Evolutionary conservation across 2,797 vertebrate species (phyloP).

Genomic region (Hippopotamyrus pictus): DNA sequence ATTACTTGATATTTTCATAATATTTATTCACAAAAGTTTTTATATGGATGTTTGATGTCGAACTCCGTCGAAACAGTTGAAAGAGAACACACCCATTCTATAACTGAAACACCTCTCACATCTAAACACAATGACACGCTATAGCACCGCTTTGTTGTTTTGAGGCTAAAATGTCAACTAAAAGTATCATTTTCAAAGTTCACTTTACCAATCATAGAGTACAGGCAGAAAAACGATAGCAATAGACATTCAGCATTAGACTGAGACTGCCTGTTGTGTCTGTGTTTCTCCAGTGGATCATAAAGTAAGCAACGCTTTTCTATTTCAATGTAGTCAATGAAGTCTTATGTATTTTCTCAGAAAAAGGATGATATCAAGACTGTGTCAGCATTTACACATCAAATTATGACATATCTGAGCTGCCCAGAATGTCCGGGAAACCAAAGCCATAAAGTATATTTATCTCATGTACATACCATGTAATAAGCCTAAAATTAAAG

Average conservation of each 20-base stretch:
- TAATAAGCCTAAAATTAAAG: too few relatives aligned
- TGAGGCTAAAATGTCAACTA: background rate
- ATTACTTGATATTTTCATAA: background rate
- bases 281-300: too few relatives aligned
- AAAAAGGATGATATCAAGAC: too few relatives aligned
- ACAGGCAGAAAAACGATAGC: background rate
- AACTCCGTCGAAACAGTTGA: background rate
- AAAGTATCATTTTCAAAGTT: background rate
- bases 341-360: too few relatives aligned
- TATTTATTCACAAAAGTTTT: background rate
- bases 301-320: too few relatives aligned
- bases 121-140: background rate
- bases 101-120: background rate
- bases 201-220: background rate
- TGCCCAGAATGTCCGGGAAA: too few relatives aligned
- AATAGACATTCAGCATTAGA: background rate
- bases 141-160: background rate
- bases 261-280: too few relatives aligned
- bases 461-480: too few relatives aligned
- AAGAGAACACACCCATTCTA: background rate
- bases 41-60: background rate
- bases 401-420: too few relatives aligned
- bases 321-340: too few relatives aligned
- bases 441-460: too few relatives aligned
- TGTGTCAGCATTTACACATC: too few relatives aligned